phyloP scores from a whole-genome alignment of 2,888 invertebrate species.

The Melolontha melolontha region DNA sequence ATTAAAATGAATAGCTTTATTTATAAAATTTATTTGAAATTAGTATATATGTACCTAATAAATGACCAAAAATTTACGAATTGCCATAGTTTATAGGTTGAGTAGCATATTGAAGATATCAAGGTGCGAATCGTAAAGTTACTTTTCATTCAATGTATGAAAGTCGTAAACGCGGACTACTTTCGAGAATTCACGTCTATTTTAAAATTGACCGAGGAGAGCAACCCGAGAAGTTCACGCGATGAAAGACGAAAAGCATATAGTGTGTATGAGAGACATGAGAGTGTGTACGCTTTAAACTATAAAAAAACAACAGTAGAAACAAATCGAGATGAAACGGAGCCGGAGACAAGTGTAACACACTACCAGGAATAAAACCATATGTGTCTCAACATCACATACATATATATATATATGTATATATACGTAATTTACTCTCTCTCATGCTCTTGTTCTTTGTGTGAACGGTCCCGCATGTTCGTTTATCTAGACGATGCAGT shows the following conservation, averaged over 20 bases:
- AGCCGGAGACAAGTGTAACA: conserved; percentile 35
- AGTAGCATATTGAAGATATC: no score
- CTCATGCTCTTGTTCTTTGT: conserved; percentile 35
- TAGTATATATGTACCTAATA: no score
- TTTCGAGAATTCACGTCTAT: conserved; percentile 26
- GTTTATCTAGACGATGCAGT: conserved; percentile 38
- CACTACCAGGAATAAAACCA: conserved; percentile 37
- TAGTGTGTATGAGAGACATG: neutral
- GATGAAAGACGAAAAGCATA: conserved; percentile 17
- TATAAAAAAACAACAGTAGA: conserved; percentile 28
- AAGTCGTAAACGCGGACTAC: conserved; percentile 26
- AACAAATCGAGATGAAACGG: conserved; percentile 30
- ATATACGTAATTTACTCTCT: conserved; percentile 21
- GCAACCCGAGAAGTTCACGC: conserved; percentile 26
- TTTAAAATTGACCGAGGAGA: conserved; percentile 34
- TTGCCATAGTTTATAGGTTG: no score
- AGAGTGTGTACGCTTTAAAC: conserved; percentile 1
- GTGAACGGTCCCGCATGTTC: conserved; percentile 36
- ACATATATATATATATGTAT: no score
- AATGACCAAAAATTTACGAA: no score
- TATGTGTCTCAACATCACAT: conserved; percentile 33
- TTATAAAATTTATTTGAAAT: no score
- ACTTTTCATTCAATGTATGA: conserved; percentile 1
- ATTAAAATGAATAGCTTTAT: no score
- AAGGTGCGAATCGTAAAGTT: conserved; percentile 12